These are phyloP conservation scores for Champsocephalus esox DNA, from an alignment of 2,797 vertebrate species.

Conservation along the genomic window DNA sequence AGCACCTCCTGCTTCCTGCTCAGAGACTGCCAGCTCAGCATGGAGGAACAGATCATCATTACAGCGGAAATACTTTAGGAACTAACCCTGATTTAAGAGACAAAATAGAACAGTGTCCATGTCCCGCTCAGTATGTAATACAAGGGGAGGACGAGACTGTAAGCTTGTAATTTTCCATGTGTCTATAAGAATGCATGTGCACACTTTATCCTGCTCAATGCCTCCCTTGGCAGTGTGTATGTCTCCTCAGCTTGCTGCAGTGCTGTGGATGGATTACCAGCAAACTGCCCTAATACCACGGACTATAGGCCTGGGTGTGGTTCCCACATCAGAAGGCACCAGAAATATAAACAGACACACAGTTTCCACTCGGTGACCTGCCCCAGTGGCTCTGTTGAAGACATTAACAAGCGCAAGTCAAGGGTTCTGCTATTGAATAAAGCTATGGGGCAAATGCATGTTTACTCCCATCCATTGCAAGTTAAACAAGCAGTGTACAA, in stretches of 20 bases:
- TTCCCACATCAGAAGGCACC: slow-evolving; percentile 24
- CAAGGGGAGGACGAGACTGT: background rate
- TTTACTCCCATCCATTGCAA: background rate
- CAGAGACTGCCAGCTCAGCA: slow-evolving; percentile 53
- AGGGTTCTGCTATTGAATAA: background rate
- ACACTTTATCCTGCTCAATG: slow-evolving; percentile 6
- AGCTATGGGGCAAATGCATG: slow-evolving; percentile 1
- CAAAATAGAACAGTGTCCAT: background rate
- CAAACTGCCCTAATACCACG: slow-evolving; percentile 26
- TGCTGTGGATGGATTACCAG: slow-evolving; percentile 38
- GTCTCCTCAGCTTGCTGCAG: slow-evolving; percentile 36
- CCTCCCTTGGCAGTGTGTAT: slow-evolving; percentile 24
- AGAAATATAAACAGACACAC: slow-evolving; percentile 41
- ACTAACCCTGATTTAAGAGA: background rate
- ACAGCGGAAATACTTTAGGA: slow-evolving; percentile 11
- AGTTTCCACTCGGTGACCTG: slow-evolving; percentile 18
- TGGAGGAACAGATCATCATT: slow-evolving; percentile 4
- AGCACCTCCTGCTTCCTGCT: slow-evolving; percentile 47
- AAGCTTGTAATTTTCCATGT: background rate
- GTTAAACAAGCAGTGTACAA: background rate
- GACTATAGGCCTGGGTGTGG: slow-evolving; percentile 60
- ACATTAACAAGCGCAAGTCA: background rate
- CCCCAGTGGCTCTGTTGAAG: slow-evolving; percentile 13
- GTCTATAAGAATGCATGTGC: background rate
- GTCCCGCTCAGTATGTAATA: background rate